A percentile compares a stretch with the other conserved stretches of the same genome.
phyloP scores from a whole-genome alignment of 2,113 vertebrate genomes.

The Cacatua alba region DNA sequence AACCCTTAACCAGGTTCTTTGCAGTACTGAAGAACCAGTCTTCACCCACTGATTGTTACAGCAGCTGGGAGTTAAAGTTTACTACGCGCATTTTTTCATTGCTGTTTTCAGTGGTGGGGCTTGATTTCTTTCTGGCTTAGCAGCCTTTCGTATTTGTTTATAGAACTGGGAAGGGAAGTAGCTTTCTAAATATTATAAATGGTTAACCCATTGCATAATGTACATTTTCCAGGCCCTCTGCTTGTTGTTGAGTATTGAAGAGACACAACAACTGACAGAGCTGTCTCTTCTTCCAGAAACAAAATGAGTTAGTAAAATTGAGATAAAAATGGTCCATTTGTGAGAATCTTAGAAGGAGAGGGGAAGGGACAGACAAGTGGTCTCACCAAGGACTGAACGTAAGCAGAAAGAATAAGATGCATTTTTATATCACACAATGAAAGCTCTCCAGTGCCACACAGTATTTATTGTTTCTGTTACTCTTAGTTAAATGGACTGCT shows the following conservation, averaged over 20 bases:
- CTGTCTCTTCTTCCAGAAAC: conserved; percentile 50
- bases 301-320: conserved; percentile 30
- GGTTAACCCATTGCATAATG: neutral
- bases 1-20: neutral
- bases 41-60: neutral
- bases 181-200: conserved; percentile 38
- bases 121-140: conserved; percentile 5
- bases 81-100: neutral
- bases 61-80: neutral
- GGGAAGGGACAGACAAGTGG: neutral
- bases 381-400: neutral
- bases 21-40: neutral
- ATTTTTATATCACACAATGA: conserved; percentile 18
- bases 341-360: neutral
- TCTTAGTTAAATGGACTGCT: conserved; percentile 20
- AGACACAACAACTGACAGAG: neutral
- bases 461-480: conserved; percentile 21
- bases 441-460: neutral
- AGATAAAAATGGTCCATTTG: neutral
- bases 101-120: neutral
- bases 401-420: neutral
- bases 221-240: neutral
- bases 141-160: conserved; percentile 16
- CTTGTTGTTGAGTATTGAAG: conserved; percentile 4
- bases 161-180: neutral